Evolutionary conservation across 1,140 invertebrate species (phyloP).

Genomic region (Lasaia peninsularis): DNA sequence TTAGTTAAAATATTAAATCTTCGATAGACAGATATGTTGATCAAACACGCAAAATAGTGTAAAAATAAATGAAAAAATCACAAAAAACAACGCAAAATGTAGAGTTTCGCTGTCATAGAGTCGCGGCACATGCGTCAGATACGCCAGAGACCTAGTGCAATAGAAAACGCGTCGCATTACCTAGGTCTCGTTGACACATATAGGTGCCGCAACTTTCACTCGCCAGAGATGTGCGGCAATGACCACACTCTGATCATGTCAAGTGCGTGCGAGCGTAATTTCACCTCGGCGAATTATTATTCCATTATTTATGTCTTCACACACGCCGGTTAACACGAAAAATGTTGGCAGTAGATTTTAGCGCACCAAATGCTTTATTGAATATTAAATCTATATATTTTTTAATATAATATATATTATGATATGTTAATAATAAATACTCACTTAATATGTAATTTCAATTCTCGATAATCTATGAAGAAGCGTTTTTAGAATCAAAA

Average conservation of each 20-base stretch:
- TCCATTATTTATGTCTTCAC: background rate
- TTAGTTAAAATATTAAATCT: too few species aligned
- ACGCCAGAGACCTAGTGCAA: conserved; percentile 5
- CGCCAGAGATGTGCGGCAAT: conserved; percentile 45
- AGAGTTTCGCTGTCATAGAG: background rate
- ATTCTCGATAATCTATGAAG: too few species aligned
- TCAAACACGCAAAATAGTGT: too few species aligned
- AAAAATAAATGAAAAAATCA: background rate
- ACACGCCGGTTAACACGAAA: background rate
- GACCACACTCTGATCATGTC: conserved; percentile 48
- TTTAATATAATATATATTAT: too few species aligned
- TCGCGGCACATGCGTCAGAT: background rate
- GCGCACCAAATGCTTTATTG: background rate
- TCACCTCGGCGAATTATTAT: conserved; percentile 20
- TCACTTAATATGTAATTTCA: too few species aligned
- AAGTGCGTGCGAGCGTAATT: conserved; percentile 39
- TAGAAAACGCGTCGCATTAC: conserved; percentile 5
- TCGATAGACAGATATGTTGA: too few species aligned
- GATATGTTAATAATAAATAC: too few species aligned
- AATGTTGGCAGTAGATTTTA: background rate
- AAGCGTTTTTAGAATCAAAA: too few species aligned
- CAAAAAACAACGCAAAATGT: background rate
- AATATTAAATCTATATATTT: too few species aligned
- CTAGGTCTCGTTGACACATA: conserved; percentile 8
- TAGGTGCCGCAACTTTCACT: conserved; percentile 14